Evolutionary conservation across 2,797 vertebrate genomes (phyloP), one percentile per base, ranked within the genome.

Genomic region (Gallirallus australis): DNA sequence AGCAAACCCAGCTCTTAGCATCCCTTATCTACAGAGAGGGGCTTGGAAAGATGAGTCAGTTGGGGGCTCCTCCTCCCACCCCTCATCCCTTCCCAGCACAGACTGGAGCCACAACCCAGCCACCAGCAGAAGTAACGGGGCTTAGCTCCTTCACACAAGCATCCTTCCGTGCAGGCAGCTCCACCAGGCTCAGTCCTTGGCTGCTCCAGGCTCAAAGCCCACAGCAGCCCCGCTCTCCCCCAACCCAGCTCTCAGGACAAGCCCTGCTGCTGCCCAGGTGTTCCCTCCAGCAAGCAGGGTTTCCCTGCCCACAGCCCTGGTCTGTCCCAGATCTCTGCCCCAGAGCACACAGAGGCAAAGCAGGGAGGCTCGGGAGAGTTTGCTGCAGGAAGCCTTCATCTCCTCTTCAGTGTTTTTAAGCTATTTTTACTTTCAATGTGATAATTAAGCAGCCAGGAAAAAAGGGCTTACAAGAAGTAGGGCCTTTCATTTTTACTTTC

Each of bases 1-100:
- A 96, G 47, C 83, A 92, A 87, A 83, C 35, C 81, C 72, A 16
- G 20, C 76, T 91, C 82, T 85, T 90, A 91, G 84, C 93, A 94
- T 95, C 94, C 96, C 95, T 83, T 70, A 71, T 71, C 89, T 9
- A 91, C 1, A 28, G 45, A 76, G 93, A 92, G 78, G 86, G 86
- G 66, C 61, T 70, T 31, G 52, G 18, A 14, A 5, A 9, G 42
- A 77, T n/a, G 27, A 48, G 40, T 23, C 15, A 13, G 15, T 45
- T 53, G 53, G 50, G 40, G 66, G 57, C 37, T 64, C 9, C 40
- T 76, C 39, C 42, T 25, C 40, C 57, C 25, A 27, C 48, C 42
- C 35, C 17, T 13, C 57, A 1, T 2, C 13, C 6, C 42, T 9
- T 35, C 23, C 60, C 2, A 16, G 33, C 37, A 2, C 45, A 24